Percentiles rank a stretch among this genome's conserved stretches.
These are phyloP conservation scores for Punctoribates punctum DNA, from an alignment of 2,888 invertebrate genomes.

Conservation along the genomic window DNA sequence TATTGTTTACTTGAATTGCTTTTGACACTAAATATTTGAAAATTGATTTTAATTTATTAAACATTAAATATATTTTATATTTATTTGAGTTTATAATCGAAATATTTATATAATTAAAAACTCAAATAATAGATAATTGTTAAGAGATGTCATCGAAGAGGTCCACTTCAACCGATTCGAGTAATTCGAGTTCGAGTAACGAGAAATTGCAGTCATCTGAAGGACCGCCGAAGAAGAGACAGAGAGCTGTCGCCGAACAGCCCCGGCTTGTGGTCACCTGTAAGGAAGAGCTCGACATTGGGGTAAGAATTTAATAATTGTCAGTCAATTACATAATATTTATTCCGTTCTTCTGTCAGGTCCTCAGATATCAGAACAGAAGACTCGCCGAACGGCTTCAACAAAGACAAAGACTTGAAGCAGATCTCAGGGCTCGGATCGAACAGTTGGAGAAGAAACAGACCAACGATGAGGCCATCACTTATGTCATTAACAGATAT, in stretches of 20 bases:
- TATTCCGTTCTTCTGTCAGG: not conserved
- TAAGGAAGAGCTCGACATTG: constrained; percentile 40
- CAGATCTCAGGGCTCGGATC: constrained; percentile 80
- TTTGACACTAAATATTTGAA: too few relatives aligned
- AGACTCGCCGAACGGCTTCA: constrained; percentile 80
- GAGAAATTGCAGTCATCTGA: not conserved
- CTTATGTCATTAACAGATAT: constrained; percentile 94
- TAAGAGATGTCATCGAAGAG: constrained; percentile 25
- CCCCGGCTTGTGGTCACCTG: constrained; percentile 32
- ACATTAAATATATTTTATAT: too few relatives aligned
- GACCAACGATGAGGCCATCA: constrained; percentile 93
- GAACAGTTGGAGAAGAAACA: constrained; percentile 91
- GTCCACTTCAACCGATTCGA: not conserved
- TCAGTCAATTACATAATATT: not conserved
- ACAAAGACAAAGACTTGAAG: constrained; percentile 80
- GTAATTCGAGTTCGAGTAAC: not conserved
- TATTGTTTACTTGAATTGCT: too few relatives aligned
- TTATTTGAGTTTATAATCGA: too few relatives aligned
- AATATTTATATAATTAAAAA: too few relatives aligned
- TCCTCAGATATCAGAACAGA: constrained; percentile 79
- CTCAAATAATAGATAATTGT: not conserved
- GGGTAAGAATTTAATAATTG: not conserved
- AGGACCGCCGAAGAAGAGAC: constrained; percentile 18
- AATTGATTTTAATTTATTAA: too few relatives aligned
- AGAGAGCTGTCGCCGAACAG: constrained; percentile 7